These are phyloP conservation scores for Crocuta crocuta DNA, from an alignment of 2,113 vertebrate genomes.

Conservation along the genomic window DNA sequence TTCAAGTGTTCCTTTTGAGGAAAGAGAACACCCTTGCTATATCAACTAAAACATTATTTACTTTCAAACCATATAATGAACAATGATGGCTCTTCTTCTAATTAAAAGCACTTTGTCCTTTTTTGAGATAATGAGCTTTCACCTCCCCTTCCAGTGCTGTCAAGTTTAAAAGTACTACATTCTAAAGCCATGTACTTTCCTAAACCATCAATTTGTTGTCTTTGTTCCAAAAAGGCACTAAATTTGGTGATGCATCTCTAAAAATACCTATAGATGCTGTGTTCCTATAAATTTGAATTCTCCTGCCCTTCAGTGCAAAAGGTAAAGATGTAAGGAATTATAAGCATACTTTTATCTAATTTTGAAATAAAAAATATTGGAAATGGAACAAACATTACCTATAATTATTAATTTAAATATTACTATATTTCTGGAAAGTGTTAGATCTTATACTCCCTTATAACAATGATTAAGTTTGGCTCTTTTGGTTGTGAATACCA, in stretches of 20 bases:
- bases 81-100: background rate
- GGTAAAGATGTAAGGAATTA: background rate
- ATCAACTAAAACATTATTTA: constrained; percentile 52
- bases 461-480: background rate
- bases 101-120: constrained; percentile 2
- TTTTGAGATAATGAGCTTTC: constrained; percentile 35
- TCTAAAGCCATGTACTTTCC: background rate
- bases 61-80: background rate
- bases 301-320: background rate
- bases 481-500: background rate
- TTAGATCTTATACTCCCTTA: background rate
- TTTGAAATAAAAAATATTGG: background rate
- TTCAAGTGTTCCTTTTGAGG: background rate
- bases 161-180: background rate
- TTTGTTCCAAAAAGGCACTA: background rate
- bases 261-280: background rate
- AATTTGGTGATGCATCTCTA: background rate
- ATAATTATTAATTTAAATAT: background rate
- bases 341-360: background rate
- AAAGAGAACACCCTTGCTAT: background rate
- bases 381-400: background rate
- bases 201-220: background rate
- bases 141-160: background rate
- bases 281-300: background rate
- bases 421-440: background rate